Percentiles rank a stretch among this genome's conserved stretches.
Evolutionary conservation across 2,113 vertebrate genomes (phyloP).

Genomic region (Phalacrocorax carbo): DNA sequence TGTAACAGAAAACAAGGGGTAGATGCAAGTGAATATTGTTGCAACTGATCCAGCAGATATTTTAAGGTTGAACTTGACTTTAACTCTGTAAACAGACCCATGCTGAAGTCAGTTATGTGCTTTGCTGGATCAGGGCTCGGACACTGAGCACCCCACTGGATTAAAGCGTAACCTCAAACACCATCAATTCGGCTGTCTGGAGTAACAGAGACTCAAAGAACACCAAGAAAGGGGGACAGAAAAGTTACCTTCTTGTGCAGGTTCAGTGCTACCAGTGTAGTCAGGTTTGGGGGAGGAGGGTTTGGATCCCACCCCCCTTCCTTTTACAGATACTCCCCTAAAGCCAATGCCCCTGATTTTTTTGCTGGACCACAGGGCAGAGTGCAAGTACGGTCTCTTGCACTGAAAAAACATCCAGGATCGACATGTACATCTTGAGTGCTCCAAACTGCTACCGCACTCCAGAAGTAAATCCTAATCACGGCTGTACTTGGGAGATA

Average conservation of each 20-base stretch:
- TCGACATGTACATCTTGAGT: fast-evolving
- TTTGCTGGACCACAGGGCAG: background rate
- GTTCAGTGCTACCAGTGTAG: background rate
- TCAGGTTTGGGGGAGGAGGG: background rate
- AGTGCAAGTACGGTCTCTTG: fast-evolving
- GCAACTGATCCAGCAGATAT: background rate
- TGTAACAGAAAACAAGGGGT: background rate
- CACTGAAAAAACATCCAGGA: background rate
- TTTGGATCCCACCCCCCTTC: fast-evolving
- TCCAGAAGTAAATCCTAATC: background rate
- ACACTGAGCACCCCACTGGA: background rate
- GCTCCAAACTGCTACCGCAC: background rate
- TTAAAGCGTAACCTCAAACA: background rate
- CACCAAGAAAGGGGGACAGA: background rate
- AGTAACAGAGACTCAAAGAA: background rate
- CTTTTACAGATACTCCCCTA: background rate
- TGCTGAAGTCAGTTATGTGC: background rate
- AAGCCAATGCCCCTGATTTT: background rate
- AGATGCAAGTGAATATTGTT: background rate
- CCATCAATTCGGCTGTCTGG: background rate
- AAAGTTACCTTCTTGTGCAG: background rate
- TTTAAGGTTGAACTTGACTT: background rate
- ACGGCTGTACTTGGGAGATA: background rate
- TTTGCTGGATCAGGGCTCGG: background rate
- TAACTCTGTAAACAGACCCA: background rate